Conservation (phyloP, 1,140 invertebrate species). For the Lasaia peninsularis region DNA sequence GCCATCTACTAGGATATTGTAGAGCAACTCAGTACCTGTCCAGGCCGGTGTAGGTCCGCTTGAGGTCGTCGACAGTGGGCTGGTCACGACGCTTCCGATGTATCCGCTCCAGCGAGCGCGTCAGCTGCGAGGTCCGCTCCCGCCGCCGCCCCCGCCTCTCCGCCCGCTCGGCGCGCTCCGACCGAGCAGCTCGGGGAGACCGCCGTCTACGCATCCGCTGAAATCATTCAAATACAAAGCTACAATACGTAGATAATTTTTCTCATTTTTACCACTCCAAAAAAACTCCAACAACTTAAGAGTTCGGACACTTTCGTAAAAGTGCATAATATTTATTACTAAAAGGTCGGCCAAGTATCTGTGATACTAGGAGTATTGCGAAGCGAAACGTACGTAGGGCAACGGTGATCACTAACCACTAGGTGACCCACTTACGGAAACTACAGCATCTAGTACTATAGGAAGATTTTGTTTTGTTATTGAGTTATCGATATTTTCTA, state of each 20-base stretch:
- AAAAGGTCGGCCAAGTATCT: too few species aligned
- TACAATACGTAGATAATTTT: background rate
- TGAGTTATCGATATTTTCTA: too few species aligned
- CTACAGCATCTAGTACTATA: too few species aligned
- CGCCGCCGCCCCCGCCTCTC: constrained; percentile 29
- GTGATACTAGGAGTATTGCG: too few species aligned
- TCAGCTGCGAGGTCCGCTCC: constrained; percentile 48
- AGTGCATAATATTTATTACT: too few species aligned
- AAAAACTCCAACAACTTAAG: too few species aligned
- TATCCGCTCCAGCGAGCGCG: constrained; percentile 69
- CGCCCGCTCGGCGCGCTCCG: constrained; percentile 30
- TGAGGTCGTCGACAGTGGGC: constrained; percentile 75
- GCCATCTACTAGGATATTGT: background rate
- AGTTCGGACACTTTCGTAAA: too few species aligned
- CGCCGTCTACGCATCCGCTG: constrained; percentile 52
- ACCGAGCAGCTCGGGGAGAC: constrained; percentile 26
- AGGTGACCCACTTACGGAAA: too few species aligned
- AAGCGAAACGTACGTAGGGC: too few species aligned
- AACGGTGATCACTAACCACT: too few species aligned
- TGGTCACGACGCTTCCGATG: constrained; percentile 62
- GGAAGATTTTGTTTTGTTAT: too few species aligned
- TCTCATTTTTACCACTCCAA: too few species aligned
- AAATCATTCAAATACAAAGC: background rate
- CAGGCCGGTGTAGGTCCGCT: constrained; percentile 80
- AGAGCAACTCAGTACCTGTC: constrained; percentile 58